Base-by-base conservation (phyloP, 2,113 vertebrate species). In the Poeciliopsis prolifica region DNA sequence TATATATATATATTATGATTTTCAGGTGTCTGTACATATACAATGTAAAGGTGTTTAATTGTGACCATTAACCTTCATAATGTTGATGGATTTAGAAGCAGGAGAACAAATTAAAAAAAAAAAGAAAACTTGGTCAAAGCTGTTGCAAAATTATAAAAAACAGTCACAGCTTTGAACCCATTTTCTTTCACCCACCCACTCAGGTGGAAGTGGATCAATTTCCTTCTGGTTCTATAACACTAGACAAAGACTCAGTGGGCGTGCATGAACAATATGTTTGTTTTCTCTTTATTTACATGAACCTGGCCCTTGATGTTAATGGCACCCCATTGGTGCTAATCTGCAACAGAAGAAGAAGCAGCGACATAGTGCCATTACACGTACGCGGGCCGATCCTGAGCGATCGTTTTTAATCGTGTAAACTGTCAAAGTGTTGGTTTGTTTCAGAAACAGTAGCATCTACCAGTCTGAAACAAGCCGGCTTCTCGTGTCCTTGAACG, bases 401-500 rank as follows among this genome's bases (percentile, higher is more conserved):
- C 37, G 8, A 61, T 24, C 64, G 73, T 60, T 73, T 77, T 62
- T 68, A 60, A 85, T 85, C 37, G 37, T 69, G 70, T 6, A 31
- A 68, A 73, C 31, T 67, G 10, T 54, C 10, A 54, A 54, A 42
- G 63, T 28, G 44, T 74, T 44, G 35, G 65, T 14, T 74, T 81
- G 89, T 91, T 82, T 90, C 89, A 89, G 91, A 86, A 75, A 83
- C 77, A 42, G 92, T 93, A 92, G 91, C 77, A 91, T 93, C 91
- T 93, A 93, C 90, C 73, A 17, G 75, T 91, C 88, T 92, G 91
- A 91, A 77, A 85, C 85, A 15, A 58, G 28, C 29, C 65, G 7
- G 78, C 70, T 82, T 81, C 73, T 79, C 54, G 82, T 82, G 83
- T 79, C 84, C 77, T 78, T 72, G 42, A 87, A 75, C 15, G 74